These are phyloP conservation scores for Siniperca obscura DNA, from an alignment of 2,797 vertebrate species.

Conservation along the genomic window DNA sequence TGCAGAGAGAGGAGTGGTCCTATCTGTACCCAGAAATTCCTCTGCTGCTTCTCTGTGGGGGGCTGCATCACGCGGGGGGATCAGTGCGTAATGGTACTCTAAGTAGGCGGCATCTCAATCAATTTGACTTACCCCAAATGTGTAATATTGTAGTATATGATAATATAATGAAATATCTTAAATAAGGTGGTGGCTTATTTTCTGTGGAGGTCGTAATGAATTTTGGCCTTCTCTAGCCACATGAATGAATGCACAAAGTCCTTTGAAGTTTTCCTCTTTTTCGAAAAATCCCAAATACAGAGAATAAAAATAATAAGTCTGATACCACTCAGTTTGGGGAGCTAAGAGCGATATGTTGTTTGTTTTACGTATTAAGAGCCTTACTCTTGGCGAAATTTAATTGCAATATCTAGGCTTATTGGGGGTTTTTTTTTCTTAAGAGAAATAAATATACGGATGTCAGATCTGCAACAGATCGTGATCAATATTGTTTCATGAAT, in stretches of 20 bases:
- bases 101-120: constrained; percentile 62
- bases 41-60: constrained; percentile 66
- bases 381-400: not conserved
- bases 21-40: constrained; percentile 80
- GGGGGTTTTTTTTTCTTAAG: not conserved
- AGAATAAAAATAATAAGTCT: not conserved
- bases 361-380: constrained; percentile 6
- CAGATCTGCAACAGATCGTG: constrained; percentile 53
- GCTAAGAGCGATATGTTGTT: not conserved
- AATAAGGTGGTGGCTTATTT: not conserved
- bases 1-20: constrained; percentile 79
- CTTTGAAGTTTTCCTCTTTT: constrained; percentile 19
- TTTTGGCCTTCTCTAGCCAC: not conserved
- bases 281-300: not conserved
- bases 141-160: not conserved
- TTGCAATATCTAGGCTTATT: not conserved
- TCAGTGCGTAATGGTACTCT: constrained; percentile 72
- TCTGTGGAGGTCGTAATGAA: not conserved
- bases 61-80: constrained; percentile 31
- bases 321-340: not conserved
- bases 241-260: constrained; percentile 16
- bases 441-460: constrained; percentile 26
- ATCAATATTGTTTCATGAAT: constrained; percentile 62
- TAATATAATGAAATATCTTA: not conserved
- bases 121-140: not conserved